Evolutionary conservation across 2,113 vertebrate species (phyloP).

Genomic region (Rhipidura dahli): DNA sequence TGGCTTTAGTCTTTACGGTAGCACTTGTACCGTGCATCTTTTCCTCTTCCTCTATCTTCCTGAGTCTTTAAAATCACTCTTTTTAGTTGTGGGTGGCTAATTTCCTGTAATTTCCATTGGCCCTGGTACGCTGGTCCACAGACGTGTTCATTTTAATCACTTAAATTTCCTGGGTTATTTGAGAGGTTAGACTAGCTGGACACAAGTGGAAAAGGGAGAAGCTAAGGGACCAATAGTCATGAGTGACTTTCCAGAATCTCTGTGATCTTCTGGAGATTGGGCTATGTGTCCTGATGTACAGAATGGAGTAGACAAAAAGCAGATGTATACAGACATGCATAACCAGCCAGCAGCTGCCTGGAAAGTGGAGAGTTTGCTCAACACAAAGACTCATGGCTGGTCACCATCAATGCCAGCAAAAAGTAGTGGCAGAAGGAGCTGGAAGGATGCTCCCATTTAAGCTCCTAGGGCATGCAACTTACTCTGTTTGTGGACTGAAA

Average conservation of each 20-base stretch:
- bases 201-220: not conserved
- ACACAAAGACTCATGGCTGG: not conserved
- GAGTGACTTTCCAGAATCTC: not conserved
- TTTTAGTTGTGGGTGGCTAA: not conserved
- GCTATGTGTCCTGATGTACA: not conserved
- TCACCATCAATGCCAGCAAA: not conserved
- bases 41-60: not conserved
- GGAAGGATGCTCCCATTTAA: not conserved
- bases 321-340: not conserved
- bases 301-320: not conserved
- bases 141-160: not conserved
- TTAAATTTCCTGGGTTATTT: not conserved
- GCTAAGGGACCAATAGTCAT: not conserved
- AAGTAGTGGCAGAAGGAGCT: not conserved
- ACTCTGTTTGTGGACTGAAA: not conserved
- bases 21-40: not conserved
- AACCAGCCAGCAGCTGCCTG: not conserved
- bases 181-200: not conserved
- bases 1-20: not conserved
- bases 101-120: not conserved
- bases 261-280: not conserved
- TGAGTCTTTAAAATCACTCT: not conserved
- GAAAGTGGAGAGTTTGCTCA: not conserved
- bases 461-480: not conserved
- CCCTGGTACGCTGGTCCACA: not conserved